Conservation (phyloP, 2,888 invertebrate genomes). For the Rhimphoctona megacephalus region DNA sequence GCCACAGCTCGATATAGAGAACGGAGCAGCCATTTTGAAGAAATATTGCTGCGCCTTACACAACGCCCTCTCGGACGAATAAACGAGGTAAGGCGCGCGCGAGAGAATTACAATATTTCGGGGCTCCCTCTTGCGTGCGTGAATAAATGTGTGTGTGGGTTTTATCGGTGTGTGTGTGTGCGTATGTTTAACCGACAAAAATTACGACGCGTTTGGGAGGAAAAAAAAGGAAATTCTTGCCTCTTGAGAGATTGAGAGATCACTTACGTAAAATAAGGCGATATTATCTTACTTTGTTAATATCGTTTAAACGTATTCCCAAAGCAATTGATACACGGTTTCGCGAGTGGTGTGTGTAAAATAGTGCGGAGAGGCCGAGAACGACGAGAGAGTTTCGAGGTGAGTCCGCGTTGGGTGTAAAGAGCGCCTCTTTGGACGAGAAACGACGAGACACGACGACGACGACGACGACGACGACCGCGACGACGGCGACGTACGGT, state of each 20-base stretch:
- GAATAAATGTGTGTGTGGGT: background rate
- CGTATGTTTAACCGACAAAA: slow-evolving; percentile 63
- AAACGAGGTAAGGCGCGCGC: slow-evolving; percentile 80
- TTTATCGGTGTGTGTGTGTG: slow-evolving; percentile 45
- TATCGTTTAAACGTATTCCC: background rate
- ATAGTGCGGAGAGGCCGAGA: slow-evolving; percentile 21
- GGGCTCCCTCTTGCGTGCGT: slow-evolving; percentile 46
- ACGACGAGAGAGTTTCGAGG: slow-evolving; percentile 43
- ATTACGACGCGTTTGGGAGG: slow-evolving; percentile 59
- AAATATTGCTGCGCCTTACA: slow-evolving; percentile 79
- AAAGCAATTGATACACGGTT: slow-evolving; percentile 8
- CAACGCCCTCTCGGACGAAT: slow-evolving; percentile 87
- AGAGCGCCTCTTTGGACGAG: slow-evolving; percentile 53
- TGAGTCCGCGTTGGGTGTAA: slow-evolving; percentile 57
- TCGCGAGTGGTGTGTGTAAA: slow-evolving; percentile 14
- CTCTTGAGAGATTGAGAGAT: slow-evolving; percentile 20
- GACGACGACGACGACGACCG: slow-evolving; percentile 43
- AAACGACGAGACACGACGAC: slow-evolving; percentile 35
- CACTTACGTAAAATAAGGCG: slow-evolving; percentile 45
- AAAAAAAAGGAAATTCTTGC: slow-evolving; percentile 46
- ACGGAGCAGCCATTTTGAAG: slow-evolving; percentile 83
- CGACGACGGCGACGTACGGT: slow-evolving; percentile 54
- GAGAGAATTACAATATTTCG: slow-evolving; percentile 73
- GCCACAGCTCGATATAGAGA: slow-evolving; percentile 67
- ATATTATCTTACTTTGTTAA: slow-evolving; percentile 2